Evolutionary conservation across 2,797 vertebrate species (phyloP).

Genomic region (Tympanoctomys barrerae): DNA sequence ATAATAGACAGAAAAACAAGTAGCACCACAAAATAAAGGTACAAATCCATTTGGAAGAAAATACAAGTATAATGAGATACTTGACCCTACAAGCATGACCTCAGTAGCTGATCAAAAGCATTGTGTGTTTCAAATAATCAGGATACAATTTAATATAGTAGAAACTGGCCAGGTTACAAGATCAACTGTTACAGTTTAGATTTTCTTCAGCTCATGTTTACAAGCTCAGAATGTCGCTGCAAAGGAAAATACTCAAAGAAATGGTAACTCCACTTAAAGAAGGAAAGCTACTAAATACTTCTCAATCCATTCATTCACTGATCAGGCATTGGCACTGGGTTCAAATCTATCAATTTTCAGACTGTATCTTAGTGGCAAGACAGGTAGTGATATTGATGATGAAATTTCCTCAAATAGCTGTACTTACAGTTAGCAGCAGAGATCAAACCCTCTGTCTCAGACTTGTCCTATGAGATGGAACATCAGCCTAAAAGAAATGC

Average conservation of each 20-base stretch:
- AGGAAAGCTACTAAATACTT: background rate
- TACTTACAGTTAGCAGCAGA: background rate
- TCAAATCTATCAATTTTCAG: background rate
- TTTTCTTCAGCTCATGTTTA: slow-evolving; percentile 75
- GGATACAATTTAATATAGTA: slow-evolving; percentile 72
- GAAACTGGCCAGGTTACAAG: slow-evolving; percentile 77
- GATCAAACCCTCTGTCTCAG: background rate
- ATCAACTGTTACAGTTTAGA: slow-evolving; percentile 72
- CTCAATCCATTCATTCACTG: background rate
- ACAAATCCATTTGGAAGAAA: slow-evolving; percentile 78
- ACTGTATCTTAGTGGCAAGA: background rate
- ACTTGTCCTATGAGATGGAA: background rate
- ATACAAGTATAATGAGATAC: slow-evolving; percentile 79
- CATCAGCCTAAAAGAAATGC: background rate
- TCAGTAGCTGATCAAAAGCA: slow-evolving; percentile 76
- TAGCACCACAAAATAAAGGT: slow-evolving; percentile 77
- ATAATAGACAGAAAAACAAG: slow-evolving; percentile 78
- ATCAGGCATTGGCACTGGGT: background rate
- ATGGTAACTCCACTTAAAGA: slow-evolving; percentile 26
- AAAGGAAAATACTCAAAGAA: slow-evolving; percentile 45
- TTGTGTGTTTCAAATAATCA: slow-evolving; percentile 78
- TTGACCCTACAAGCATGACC: slow-evolving; percentile 76
- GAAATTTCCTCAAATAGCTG: background rate
- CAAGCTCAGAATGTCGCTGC: slow-evolving; percentile 55
- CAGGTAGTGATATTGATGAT: background rate